phyloP scores from a whole-genome alignment of 2,797 vertebrate genomes.

The Monodelphis domestica region DNA sequence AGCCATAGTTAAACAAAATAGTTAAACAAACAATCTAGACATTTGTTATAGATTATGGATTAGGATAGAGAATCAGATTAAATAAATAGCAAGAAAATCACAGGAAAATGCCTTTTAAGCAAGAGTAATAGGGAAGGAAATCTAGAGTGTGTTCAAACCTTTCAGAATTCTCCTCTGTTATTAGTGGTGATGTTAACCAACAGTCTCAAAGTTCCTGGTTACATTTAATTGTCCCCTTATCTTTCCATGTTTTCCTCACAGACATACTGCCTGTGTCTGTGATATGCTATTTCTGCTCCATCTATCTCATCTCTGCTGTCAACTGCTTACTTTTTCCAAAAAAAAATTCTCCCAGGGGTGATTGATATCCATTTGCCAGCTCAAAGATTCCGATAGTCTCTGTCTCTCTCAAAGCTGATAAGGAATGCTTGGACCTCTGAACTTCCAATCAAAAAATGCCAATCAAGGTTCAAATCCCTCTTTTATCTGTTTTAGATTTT shows the following conservation, averaged over 20 bases:
- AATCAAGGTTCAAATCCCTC: background rate
- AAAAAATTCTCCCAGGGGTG: background rate
- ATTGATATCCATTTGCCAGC: background rate
- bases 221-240: background rate
- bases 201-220: background rate
- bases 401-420: background rate
- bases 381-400: background rate
- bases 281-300: no score
- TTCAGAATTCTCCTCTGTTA: background rate
- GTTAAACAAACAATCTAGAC: background rate
- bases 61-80: background rate
- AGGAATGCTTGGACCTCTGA: background rate
- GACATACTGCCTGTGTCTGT: background rate
- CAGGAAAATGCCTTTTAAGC: background rate
- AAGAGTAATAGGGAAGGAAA: background rate
- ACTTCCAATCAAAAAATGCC: background rate
- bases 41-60: background rate
- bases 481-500: background rate
- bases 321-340: background rate
- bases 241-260: background rate
- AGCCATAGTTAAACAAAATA: no score
- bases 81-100: background rate
- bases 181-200: background rate
- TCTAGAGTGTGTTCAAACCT: background rate
- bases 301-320: background rate